Percentiles rank a stretch among this genome's conserved stretches.
phyloP scores from a whole-genome alignment of 2,797 vertebrate genomes.

The Ctenopoma multispine region DNA sequence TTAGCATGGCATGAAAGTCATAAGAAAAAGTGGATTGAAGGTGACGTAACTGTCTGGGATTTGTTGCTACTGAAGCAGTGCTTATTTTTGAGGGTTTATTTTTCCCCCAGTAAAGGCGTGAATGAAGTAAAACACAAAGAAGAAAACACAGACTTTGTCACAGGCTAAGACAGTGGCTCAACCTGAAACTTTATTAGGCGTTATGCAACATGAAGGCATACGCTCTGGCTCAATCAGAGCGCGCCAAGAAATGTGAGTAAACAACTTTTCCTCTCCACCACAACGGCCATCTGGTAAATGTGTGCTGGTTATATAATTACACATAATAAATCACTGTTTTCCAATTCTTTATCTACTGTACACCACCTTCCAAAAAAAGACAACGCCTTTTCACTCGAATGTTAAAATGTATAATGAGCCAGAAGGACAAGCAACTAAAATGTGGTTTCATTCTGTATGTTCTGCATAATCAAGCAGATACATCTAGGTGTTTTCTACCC shows the following conservation, averaged over 20 bases:
- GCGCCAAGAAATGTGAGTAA: conserved; percentile 17
- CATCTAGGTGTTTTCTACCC: conserved; percentile 29
- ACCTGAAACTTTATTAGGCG: conserved; percentile 25
- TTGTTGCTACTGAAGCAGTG: not conserved
- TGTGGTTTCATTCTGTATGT: conserved; percentile 10
- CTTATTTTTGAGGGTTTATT: conserved; percentile 6
- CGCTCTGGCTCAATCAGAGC: conserved; percentile 16
- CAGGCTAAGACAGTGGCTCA: not conserved
- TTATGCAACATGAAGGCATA: conserved; percentile 26
- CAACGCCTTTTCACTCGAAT: no score
- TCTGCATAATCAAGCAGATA: conserved; percentile 16
- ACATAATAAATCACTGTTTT: conserved; percentile 2
- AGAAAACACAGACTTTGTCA: not conserved
- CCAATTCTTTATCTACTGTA: not conserved
- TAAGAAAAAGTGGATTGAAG: conserved; percentile 27
- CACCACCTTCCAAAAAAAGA: not conserved
- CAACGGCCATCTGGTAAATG: conserved; percentile 25
- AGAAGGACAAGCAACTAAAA: conserved; percentile 10
- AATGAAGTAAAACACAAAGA: not conserved
- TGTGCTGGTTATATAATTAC: conserved; percentile 28
- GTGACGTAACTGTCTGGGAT: conserved; percentile 39
- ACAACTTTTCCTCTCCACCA: conserved; percentile 3
- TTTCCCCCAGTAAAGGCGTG: not conserved
- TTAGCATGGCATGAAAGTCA: conserved; percentile 17
- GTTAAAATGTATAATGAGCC: not conserved